A percentile compares a stretch with the other conserved stretches of the same genome.
Conservation (phyloP, 2,113 vertebrate genomes). For the Sylvietta virens region DNA sequence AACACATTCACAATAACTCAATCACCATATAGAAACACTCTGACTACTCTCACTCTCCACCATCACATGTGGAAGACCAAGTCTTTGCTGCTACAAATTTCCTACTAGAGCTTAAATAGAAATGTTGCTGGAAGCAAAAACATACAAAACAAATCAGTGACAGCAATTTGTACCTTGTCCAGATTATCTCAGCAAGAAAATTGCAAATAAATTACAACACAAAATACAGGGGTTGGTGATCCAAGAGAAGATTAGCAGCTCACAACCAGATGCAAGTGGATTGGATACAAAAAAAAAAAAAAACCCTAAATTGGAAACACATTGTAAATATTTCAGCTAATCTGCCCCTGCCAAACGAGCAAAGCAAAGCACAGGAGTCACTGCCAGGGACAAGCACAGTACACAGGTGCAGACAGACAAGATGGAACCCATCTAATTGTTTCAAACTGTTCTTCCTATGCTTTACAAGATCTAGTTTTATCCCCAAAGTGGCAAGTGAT, state of each 20-base stretch:
- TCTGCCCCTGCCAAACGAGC: not conserved
- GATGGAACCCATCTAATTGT: not conserved
- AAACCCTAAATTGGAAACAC: not conserved
- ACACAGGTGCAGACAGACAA: not conserved
- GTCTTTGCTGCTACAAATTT: not conserved
- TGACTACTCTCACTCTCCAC: not conserved
- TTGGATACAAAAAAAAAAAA: not conserved
- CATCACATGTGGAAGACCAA: not conserved
- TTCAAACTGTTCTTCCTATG: not conserved
- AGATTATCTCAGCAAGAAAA: slow-evolving; percentile 17
- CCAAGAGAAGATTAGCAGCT: not conserved
- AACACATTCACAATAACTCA: not conserved
- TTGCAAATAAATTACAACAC: not conserved
- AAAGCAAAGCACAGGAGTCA: not conserved
- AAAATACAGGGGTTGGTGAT: not conserved
- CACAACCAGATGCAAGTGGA: not conserved
- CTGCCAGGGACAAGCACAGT: not conserved
- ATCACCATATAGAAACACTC: not conserved
- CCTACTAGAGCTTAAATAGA: not conserved
- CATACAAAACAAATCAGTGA: not conserved
- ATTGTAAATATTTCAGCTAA: not conserved
- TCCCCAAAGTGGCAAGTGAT: not conserved
- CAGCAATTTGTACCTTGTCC: not conserved
- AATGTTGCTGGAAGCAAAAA: not conserved
- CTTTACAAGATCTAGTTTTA: not conserved